Conservation (phyloP, 2,797 vertebrate genomes). For the Threskiornis aethiopicus region DNA sequence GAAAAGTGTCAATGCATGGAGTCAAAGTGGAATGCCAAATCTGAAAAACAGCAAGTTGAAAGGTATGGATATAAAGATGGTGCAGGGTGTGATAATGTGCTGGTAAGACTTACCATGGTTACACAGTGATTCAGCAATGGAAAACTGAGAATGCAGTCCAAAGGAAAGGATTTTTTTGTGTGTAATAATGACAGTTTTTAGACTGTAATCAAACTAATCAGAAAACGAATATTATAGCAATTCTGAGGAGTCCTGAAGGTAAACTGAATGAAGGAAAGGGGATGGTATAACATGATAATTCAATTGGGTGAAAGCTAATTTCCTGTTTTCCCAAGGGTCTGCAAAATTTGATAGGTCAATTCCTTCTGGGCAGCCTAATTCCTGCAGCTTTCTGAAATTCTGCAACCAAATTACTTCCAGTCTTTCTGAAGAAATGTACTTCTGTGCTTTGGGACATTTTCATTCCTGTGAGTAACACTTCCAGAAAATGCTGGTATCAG, state of each 20-base stretch:
- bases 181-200: background rate
- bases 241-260: background rate
- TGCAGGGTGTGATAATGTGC: background rate
- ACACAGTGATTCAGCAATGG: background rate
- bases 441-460: constrained; percentile 18
- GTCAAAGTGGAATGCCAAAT: background rate
- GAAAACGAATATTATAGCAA: background rate
- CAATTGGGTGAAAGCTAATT: background rate
- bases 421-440: constrained; percentile 16
- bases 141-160: background rate
- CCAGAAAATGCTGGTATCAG: background rate
- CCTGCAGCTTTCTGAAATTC: background rate
- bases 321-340: background rate
- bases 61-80: background rate
- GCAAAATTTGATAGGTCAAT: background rate
- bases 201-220: background rate
- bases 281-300: background rate
- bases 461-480: background rate
- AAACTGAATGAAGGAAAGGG: background rate
- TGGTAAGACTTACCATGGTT: background rate
- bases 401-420: background rate
- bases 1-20: background rate
- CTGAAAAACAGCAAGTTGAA: background rate
- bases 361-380: background rate
- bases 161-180: background rate